Evolutionary conservation across 2,888 invertebrate species (phyloP), one percentile per base, ranked within the genome.

Genomic region (Dasysyrphus albostriatus): DNA sequence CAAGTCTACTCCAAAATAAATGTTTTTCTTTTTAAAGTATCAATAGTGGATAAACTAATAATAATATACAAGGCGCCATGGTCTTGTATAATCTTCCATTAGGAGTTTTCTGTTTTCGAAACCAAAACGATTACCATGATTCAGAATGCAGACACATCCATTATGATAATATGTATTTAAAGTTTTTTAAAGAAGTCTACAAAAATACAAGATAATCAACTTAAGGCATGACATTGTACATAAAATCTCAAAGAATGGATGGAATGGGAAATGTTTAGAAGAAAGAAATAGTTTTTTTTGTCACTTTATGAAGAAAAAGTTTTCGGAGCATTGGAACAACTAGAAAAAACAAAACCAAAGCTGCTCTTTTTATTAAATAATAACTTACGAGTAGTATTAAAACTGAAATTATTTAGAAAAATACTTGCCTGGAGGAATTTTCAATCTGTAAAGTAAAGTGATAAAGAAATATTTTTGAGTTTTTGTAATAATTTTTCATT

Each of bases 81-180:
- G 10, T 24, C 12, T 32, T 54, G n/a, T n/a, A 1, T 5, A 8
- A 8, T 42, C 8, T 61, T 29, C 29, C n/a, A 37, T 39, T 42
- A 24, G 29, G 29, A 42, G 24, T n/a, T 29, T 42, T 14, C 24
- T 3, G 6, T 56, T 39, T 59, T 19, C 37, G 19, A 39, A 19
- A 44, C 7, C n/a, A 44, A 0, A 47, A 14, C 1, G 42, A 42
- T 24, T 24, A 24, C 24, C 3, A 2, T 24, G n/a, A 24, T 24
- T 3, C 24, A n/a, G n/a, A n/a, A n/a, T n/a, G n/a, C 24, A 24
- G 24, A 24, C 24, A 2, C 24, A 24, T 24, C 3, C 70, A 63
- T 54, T 78, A 72, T 70, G 70, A 54, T 63, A 72, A 78, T 78
- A 34, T 24, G 24, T 3, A 3, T 19, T 10, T 16, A 29, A 78